Conservation (phyloP, 2,888 invertebrate genomes). For the Hymenopus coronatus region DNA sequence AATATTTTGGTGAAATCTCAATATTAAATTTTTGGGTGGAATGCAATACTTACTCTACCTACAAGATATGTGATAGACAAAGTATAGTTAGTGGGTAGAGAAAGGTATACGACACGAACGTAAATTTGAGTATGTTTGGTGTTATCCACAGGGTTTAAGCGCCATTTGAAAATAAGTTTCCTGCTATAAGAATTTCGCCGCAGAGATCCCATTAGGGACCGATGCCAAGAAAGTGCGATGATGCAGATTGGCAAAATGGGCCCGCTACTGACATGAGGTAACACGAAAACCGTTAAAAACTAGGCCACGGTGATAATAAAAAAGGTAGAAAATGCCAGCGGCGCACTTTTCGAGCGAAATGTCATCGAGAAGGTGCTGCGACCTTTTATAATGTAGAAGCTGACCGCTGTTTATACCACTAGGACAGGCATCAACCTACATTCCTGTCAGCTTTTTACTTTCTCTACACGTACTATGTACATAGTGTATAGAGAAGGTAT, state of each 20-base stretch:
- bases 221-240: background rate
- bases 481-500: too few relatives aligned
- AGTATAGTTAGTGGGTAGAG: too few relatives aligned
- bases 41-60: too few relatives aligned
- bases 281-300: background rate
- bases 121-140: too few relatives aligned
- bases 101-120: too few relatives aligned
- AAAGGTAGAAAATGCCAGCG: background rate
- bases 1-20: too few relatives aligned
- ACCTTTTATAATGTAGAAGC: background rate
- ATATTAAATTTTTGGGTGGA: too few relatives aligned
- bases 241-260: background rate
- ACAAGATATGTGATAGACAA: too few relatives aligned
- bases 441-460: too few relatives aligned
- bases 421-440: too few relatives aligned
- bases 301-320: background rate
- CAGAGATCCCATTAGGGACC: background rate
- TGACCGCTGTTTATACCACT: background rate
- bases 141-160: too few relatives aligned
- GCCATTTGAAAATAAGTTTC: background rate
- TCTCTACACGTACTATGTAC: too few relatives aligned
- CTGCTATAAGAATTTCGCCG: background rate
- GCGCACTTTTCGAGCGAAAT: background rate
- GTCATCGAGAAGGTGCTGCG: background rate
- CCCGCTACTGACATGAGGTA: background rate